Evolutionary conservation across 2,113 vertebrate genomes (phyloP).

Genomic region (Colius striatus): DNA sequence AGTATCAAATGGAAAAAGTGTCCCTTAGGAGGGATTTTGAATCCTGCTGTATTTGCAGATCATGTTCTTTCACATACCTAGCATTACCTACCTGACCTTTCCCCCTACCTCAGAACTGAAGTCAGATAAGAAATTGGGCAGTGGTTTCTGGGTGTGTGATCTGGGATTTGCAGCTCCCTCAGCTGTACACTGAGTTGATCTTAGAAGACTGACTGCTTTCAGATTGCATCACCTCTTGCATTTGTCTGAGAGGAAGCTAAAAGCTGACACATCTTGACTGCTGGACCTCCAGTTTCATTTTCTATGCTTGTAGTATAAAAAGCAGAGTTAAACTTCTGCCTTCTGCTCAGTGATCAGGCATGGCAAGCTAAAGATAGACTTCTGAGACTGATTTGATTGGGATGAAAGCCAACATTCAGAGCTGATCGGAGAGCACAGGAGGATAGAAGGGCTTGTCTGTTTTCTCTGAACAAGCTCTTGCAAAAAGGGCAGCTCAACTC

Average conservation of each 20-base stretch:
- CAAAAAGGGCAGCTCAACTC: fast-evolving
- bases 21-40: not conserved
- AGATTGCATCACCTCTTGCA: not conserved
- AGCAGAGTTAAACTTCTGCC: not conserved
- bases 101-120: not conserved
- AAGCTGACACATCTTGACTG: not conserved
- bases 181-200: not conserved
- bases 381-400: not conserved
- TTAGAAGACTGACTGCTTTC: not conserved
- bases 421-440: not conserved
- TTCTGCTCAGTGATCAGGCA: not conserved
- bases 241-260: not conserved
- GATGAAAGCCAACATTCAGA: not conserved
- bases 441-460: not conserved
- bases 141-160: fast-evolving
- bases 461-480: not conserved
- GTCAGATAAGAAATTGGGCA: not conserved
- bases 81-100: not conserved
- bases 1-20: not conserved
- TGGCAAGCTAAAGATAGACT: not conserved
- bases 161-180: not conserved
- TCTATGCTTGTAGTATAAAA: not conserved
- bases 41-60: not conserved
- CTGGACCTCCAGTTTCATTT: not conserved
- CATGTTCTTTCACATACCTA: not conserved